Conservation (phyloP, 2,797 vertebrate species). For the Pseudochirops corinnae region DNA sequence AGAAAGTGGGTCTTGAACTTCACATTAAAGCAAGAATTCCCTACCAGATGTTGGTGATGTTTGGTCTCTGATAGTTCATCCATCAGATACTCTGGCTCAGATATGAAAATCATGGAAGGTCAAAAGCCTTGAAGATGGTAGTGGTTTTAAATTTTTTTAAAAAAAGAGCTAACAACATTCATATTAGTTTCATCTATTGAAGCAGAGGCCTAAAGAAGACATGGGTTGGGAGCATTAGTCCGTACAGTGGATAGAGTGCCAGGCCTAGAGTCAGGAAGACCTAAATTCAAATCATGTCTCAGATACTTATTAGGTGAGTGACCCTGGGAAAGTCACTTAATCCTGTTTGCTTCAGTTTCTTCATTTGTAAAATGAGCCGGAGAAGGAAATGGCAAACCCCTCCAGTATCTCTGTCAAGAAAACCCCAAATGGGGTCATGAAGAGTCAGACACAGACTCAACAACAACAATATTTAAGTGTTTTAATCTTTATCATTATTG, state of each 20-base stretch:
- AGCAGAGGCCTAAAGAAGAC: not conserved
- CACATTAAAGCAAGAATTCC: not conserved
- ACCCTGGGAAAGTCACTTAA: not conserved
- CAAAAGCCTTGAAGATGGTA: not conserved
- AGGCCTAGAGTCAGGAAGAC: not conserved
- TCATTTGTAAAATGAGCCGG: not conserved
- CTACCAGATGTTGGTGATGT: not conserved
- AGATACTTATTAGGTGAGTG: not conserved
- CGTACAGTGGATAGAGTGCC: not conserved
- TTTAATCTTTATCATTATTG: not conserved
- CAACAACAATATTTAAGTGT: not conserved
- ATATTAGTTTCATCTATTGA: not conserved
- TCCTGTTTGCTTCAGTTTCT: not conserved
- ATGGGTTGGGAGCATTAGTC: not conserved
- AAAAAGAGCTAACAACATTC: not conserved
- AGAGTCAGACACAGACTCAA: not conserved
- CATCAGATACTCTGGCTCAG: not conserved
- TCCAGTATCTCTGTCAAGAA: not conserved
- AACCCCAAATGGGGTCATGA: not conserved
- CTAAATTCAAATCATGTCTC: not conserved
- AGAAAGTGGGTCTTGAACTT: not conserved
- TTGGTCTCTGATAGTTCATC: not conserved
- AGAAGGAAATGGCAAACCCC: not conserved
- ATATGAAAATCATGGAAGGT: not conserved
- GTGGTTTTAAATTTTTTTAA: not conserved